phyloP scores from a whole-genome alignment of 2,888 invertebrate genomes.

The Pristionchus fissidentatus region DNA sequence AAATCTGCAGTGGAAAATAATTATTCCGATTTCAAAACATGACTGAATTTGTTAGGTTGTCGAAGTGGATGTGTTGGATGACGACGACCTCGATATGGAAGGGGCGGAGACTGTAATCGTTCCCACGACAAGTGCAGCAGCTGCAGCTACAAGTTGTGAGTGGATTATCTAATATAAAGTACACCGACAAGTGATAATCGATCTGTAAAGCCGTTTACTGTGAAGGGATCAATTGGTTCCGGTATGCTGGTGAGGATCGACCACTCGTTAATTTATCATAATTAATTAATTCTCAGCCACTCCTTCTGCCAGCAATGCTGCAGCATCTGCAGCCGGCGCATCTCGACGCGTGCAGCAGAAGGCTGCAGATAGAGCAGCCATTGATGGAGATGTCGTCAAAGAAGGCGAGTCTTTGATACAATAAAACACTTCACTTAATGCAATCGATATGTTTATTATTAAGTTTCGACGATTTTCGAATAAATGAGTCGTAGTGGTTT shows the following conservation, averaged over 20 bases:
- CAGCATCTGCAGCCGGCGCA: background rate
- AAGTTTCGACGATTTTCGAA: no score
- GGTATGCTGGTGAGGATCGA: no score
- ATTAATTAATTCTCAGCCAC: background rate
- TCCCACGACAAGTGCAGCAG: background rate
- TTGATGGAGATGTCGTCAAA: background rate
- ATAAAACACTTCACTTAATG: no score
- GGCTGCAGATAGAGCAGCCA: background rate
- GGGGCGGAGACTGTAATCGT: background rate
- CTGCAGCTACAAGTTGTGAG: background rate
- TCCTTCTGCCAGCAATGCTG: background rate
- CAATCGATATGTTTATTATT: no score
- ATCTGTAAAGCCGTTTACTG: background rate
- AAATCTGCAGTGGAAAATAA: no score
- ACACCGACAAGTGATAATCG: background rate
- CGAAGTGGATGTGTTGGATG: slow-evolving; percentile 17
- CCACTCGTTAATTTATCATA: no score
- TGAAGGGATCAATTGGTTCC: background rate
- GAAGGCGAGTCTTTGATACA: no score
- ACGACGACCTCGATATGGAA: background rate
- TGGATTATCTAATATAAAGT: no score
- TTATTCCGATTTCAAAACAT: no score
- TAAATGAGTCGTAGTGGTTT: no score
- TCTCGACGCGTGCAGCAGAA: slow-evolving; percentile 30
- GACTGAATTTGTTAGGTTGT: no score